Percentiles rank a stretch among this genome's conserved stretches.
Conservation (phyloP, 1,140 invertebrate species). For the Halotydeus destructor region DNA sequence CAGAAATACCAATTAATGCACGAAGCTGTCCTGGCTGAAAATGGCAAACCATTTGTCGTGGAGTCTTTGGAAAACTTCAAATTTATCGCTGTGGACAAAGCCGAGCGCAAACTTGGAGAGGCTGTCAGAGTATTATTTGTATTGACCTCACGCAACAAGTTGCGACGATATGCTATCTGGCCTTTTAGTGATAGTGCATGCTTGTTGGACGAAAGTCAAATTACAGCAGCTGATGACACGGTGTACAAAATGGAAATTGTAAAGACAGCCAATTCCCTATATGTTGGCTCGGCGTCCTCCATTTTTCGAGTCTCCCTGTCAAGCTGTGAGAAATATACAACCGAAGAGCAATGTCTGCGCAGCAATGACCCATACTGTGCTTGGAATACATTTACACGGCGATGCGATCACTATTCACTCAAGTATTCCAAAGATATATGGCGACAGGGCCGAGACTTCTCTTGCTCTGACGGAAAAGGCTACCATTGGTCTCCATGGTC, state of each 20-base stretch:
- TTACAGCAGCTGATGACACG: slow-evolving; percentile 29
- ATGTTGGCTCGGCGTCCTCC: slow-evolving; percentile 47
- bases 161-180: slow-evolving; percentile 58
- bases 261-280: slow-evolving; percentile 56
- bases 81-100: slow-evolving; percentile 27
- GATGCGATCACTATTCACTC: slow-evolving; percentile 32
- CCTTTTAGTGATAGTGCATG: slow-evolving; percentile 46
- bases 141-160: slow-evolving; percentile 43
- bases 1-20: slow-evolving; percentile 64
- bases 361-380: slow-evolving; percentile 83
- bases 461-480: slow-evolving; percentile 1
- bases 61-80: slow-evolving; percentile 22
- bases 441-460: slow-evolving; percentile 20
- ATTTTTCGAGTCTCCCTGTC: slow-evolving; percentile 48
- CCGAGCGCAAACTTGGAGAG: slow-evolving; percentile 22
- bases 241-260: slow-evolving; percentile 51
- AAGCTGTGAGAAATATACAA: slow-evolving; percentile 49
- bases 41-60: slow-evolving; percentile 35
- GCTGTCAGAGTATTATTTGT: slow-evolving; percentile 50
- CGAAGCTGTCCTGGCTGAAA: slow-evolving; percentile 49
- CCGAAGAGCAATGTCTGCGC: slow-evolving; percentile 41
- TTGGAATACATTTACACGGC: slow-evolving; percentile 52
- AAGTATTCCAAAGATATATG: slow-evolving; percentile 36
- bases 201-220: slow-evolving; percentile 55
- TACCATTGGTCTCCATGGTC: slow-evolving; percentile 31